Base-by-base conservation (phyloP, 2,113 vertebrate species). In the Lamprotornis superbus region DNA sequence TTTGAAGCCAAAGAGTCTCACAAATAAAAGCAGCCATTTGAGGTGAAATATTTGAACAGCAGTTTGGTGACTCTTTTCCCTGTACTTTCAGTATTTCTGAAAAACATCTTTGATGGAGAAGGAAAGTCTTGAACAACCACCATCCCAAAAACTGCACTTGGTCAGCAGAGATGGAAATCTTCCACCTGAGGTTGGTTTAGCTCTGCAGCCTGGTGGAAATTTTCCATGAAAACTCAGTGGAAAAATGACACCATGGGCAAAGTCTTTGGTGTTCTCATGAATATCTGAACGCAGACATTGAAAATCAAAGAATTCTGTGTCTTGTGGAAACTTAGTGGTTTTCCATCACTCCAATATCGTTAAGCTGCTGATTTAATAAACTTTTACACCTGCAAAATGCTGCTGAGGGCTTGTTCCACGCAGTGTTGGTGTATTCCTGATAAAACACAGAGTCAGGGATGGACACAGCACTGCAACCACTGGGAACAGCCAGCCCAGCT, bases 21-120 rank as follows among this genome's bases (percentile, higher is more conserved):
- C 15, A 92, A 94, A 67, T 76, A 90, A 75, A 89, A 93, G 84
- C 69, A 82, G 75, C 12, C 4, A 3, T 25, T 69, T 17, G 16
- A 68, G 52, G 64, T 17, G 18, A 64, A 65, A 68, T 13, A 25
- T 44, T 28, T 25, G 56, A 90, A 67, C 30, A 64, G 65, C 71
- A 39, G n/a, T 87, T 92, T 96, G 87, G 87, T 95, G 87, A 87
- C 65, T 75, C 64, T 71, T 82, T 77, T 37, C 35, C 68, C 49
- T 3, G 0, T 20, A 42, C 59, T 94, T 82, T 15, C 40, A 63
- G 49, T 65, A 46, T 95, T 94, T 89, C 83, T 95, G 77, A 82
- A 95, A 89, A 90, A 59, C 52, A 18, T 33, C 30, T 40, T 59
- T 70, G 28, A 8, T 27, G 14, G 46, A 42, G 67, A 47, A 95